These are phyloP conservation scores for Clarias macrocephalus DNA, from an alignment of 2,113 vertebrate species.

Conservation along the genomic window DNA sequence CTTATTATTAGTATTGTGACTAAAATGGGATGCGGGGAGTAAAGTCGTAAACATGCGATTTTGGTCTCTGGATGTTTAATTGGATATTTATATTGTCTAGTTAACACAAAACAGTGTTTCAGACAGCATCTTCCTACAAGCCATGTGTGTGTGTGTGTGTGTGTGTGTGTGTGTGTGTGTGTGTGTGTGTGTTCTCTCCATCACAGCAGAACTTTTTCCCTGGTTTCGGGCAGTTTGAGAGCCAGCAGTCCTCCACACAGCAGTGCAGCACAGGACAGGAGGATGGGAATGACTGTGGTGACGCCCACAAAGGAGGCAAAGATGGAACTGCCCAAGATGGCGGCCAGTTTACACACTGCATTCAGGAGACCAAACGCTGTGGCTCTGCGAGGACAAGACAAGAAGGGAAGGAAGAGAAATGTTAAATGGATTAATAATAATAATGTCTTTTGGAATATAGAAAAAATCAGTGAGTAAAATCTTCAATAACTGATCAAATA, in stretches of 20 bases:
- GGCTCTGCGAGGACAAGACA: slow-evolving; percentile 73
- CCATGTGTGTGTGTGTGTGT: slow-evolving; percentile 9
- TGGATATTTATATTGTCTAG: not conserved
- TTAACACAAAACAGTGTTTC: not conserved
- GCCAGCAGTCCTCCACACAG: slow-evolving; percentile 87
- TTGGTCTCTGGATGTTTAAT: not conserved
- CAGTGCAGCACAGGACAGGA: slow-evolving; percentile 85
- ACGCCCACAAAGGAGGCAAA: slow-evolving; percentile 90
- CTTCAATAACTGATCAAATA: not conserved
- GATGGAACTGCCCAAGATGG: slow-evolving; percentile 91
- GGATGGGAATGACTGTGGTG: slow-evolving; percentile 88
- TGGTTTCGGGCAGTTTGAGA: slow-evolving; percentile 89
- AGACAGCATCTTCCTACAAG: not conserved
- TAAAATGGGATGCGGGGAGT: not conserved
- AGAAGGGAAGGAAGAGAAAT: not conserved
- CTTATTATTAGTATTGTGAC: not conserved
- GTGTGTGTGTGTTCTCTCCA: slow-evolving; percentile 32
- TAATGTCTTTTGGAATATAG: not conserved
- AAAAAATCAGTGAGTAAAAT: not conserved
- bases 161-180: not conserved
- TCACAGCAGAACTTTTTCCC: slow-evolving; percentile 92
- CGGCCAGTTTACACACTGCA: slow-evolving; percentile 89
- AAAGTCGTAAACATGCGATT: not conserved
- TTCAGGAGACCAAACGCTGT: slow-evolving; percentile 94
- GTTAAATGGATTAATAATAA: not conserved